These are phyloP conservation scores for Acanthopleura granulata DNA, from an alignment of 2,888 invertebrate genomes.

Conservation along the genomic window DNA sequence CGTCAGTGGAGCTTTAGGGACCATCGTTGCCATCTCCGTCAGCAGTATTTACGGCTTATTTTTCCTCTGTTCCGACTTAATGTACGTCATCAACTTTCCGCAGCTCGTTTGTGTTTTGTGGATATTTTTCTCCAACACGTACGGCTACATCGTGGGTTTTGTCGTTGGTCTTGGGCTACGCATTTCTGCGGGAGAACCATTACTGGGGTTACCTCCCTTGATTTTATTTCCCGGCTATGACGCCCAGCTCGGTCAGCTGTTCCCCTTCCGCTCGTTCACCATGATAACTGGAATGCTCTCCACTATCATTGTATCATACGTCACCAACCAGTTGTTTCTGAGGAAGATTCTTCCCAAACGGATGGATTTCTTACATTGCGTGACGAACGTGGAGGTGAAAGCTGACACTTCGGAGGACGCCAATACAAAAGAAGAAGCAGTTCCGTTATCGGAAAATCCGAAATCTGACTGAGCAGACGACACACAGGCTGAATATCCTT, in stretches of 20 bases:
- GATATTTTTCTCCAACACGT: conserved; percentile 38
- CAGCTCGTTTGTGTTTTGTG: conserved; percentile 47
- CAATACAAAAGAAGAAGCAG: neutral
- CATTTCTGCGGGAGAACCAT: conserved; percentile 87
- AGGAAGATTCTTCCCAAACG: conserved; percentile 22
- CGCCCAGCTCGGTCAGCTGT: conserved; percentile 33
- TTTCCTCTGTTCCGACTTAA: conserved; percentile 45
- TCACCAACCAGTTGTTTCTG: conserved; percentile 34
- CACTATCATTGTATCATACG: conserved; percentile 32
- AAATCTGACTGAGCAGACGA: neutral
- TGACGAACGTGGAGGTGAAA: neutral
- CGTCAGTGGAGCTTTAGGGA: conserved; percentile 36
- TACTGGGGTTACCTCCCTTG: conserved; percentile 74
- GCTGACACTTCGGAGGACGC: neutral
- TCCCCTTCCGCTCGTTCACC: conserved; percentile 43
- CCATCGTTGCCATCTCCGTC: conserved; percentile 39
- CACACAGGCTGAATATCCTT: too few species aligned
- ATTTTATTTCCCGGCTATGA: conserved; percentile 40
- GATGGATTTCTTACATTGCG: conserved; percentile 31
- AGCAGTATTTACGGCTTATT: conserved; percentile 46
- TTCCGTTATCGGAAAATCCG: neutral
- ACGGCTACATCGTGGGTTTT: conserved; percentile 57
- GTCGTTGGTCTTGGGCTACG: conserved; percentile 83
- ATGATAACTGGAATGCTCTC: conserved; percentile 37
- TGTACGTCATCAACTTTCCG: conserved; percentile 50